Evolutionary conservation across 2,113 vertebrate genomes (phyloP), one percentile per base, ranked within the genome.

Genomic region (Abramis brama): DNA sequence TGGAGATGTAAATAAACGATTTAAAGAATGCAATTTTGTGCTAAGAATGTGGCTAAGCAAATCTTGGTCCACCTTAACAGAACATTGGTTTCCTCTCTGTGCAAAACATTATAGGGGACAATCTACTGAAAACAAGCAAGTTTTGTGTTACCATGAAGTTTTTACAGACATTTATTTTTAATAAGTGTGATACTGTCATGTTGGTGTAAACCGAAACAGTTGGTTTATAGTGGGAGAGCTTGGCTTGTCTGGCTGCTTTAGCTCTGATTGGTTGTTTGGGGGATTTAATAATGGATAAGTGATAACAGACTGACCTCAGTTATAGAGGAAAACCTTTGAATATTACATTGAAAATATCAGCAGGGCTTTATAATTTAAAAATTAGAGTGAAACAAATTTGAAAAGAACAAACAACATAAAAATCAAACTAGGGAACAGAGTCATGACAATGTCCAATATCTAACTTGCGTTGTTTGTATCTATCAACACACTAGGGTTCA

Each of bases 81-180:
- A 74, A 88, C 87, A 91, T 74, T 87, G 87, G 89, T 88, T 87
- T 88, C 52, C 66, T 74, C 68, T 84, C 21, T 50, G 45, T 43
- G 75, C n/a, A 70, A 70, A 21, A 70, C 6, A 77, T 55, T 55
- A 33, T 21, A 55, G 15, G 15, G 45, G n/a, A 10, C 47, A 55
- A 25, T 74, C 12, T 13, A 15, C 9, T 75, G 12, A 27, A 75
- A 74, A 74, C 23, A 47, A 17, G 23, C 43, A 45, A 9, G 1
- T 68, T 33, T 6, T 45, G 39, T n/a, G 23, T 73, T 57, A 57
- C 19, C 52, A 21, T 57, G 1, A 57, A 8, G 55, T 57, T 57
- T 57, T 57, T 57, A 57, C 19, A 57, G 19, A 57, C 6, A 23
- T 57, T 2, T 21, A 3, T 57, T 57, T 57, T 57, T 57, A 21